Base-by-base conservation (phyloP, 2,113 vertebrate species). In the human region DNA sequence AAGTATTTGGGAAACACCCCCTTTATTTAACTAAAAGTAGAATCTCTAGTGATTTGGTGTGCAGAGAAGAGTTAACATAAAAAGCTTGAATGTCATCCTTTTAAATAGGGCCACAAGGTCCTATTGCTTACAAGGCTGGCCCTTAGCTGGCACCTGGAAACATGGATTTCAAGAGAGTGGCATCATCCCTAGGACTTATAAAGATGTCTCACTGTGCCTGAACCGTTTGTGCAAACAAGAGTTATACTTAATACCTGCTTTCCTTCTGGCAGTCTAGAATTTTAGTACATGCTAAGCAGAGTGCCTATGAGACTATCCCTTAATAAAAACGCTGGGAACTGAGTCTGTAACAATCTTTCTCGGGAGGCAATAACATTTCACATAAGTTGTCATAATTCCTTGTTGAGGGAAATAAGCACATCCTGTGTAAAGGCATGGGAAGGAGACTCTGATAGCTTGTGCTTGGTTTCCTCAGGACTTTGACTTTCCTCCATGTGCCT, bases 231-330 rank as follows among this genome's bases (percentile, higher is more conserved):
- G n/a, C 1, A 43, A 90, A 68, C 8, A 4, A 38, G 38, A 10
- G 10, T 75, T 59, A 35, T n/a, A 17, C 25, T 18, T 22, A 75
- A 40, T 68, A 38, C 4, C 22, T 55, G 30, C 16, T 87, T 83
- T 92, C 40, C n/a, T 50, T 80, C 20, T 48, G 25, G 5, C 14
- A 27, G 8, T 40, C 11, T 59, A 68, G 32, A 78, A 55, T 48
- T 75, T 55, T n/a, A 14, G 7, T 66, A 16, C 10, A 9, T 72
- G 22, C 8, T 40, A 20, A 3, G 17, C 10, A 80, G n/a, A 94
- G 32, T 9, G 6, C 6, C 20, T 57, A 3, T 2, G 0, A 52
- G 14, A 64, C 2, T 10, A 38, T 14, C 6, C 4, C 23, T 23
- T 17, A 75, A 0, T 38, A 20, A 93, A 70, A 70, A 35, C n/a